Evolutionary conservation across 2,113 vertebrate species (phyloP).

Genomic region (Ptilonorhynchus violaceus): DNA sequence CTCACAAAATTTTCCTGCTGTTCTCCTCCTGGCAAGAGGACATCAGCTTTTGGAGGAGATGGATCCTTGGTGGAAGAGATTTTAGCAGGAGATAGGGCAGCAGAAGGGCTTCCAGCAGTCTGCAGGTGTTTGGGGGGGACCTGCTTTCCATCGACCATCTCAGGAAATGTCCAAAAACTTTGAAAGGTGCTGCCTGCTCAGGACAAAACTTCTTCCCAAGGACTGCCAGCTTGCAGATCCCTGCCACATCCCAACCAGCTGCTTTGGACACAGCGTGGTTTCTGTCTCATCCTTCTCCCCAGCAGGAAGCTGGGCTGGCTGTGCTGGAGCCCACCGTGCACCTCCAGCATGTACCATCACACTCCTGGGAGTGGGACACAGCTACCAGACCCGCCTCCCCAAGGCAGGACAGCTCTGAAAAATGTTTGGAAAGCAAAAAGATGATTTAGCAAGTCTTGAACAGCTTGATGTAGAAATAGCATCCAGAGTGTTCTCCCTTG

Average conservation of each 20-base stretch:
- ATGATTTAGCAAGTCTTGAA: neutral
- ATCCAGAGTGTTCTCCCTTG: neutral
- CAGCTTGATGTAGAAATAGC: neutral
- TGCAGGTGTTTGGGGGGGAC: neutral
- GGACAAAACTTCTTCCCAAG: neutral
- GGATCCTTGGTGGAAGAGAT: neutral
- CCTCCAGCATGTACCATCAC: neutral
- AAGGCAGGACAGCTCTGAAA: neutral
- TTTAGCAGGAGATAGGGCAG: neutral
- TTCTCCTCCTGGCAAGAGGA: neutral
- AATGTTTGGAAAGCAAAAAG: neutral
- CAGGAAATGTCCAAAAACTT: neutral
- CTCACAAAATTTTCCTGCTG: neutral
- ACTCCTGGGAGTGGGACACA: neutral
- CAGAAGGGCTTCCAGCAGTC: neutral
- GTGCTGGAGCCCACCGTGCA: fast-evolving
- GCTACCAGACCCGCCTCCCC: neutral
- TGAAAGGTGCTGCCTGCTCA: neutral
- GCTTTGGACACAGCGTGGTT: fast-evolving
- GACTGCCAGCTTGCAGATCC: neutral
- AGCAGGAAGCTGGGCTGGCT: neutral
- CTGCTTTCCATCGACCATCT: neutral
- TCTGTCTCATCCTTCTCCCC: neutral
- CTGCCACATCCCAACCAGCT: neutral
- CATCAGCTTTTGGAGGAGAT: neutral